Conservation (phyloP, 37 sponge, comb jelly and placozoan species). For the Oscarella lobularis region DNA sequence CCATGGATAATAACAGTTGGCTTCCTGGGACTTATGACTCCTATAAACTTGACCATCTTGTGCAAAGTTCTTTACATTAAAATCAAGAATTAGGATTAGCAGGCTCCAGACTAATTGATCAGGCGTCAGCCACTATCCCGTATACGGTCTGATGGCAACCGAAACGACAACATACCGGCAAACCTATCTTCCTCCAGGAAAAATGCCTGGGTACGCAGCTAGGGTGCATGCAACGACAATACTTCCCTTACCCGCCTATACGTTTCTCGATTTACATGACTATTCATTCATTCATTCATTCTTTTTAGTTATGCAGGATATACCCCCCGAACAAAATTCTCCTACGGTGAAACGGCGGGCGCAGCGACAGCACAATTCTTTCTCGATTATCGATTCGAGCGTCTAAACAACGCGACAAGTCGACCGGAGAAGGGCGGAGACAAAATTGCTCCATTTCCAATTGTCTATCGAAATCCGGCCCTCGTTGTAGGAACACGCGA, state of each 20-base stretch:
- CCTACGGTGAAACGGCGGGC: conserved; percentile 20
- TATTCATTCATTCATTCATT: not conserved
- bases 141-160: not conserved
- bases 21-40: too few species aligned
- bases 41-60: too few species aligned
- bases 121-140: too few species aligned
- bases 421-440: conserved; percentile 5
- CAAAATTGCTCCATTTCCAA: conserved; percentile 10
- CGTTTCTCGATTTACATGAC: too few species aligned
- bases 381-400: conserved; percentile 14
- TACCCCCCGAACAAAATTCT: conserved; percentile 9
- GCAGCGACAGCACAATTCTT: conserved; percentile 14
- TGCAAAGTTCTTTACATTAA: too few species aligned
- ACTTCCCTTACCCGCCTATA: not conserved
- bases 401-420: not conserved
- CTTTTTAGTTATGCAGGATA: conserved; percentile 16
- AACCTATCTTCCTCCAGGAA: not conserved
- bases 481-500: conserved; percentile 21
- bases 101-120: too few species aligned
- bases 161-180: not conserved
- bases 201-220: not conserved
- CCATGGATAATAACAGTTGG: too few species aligned
- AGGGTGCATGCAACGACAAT: not conserved
- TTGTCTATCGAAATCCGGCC: conserved; percentile 13
- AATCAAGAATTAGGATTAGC: too few species aligned